These are phyloP conservation scores for Halictus rubicundus DNA, from an alignment of 1,140 invertebrate genomes.

Conservation along the genomic window DNA sequence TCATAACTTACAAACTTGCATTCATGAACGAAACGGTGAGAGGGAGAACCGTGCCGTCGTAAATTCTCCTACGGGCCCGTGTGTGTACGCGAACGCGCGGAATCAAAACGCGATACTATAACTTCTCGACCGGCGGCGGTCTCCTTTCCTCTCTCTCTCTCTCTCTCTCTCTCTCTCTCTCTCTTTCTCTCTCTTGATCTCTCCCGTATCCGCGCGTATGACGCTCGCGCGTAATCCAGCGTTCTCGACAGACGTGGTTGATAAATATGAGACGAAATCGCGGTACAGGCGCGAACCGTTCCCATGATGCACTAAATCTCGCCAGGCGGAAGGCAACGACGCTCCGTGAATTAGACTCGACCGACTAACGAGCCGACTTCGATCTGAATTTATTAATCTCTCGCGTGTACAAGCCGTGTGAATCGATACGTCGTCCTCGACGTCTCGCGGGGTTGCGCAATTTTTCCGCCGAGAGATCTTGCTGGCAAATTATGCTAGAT, in stretches of 20 bases:
- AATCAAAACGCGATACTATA: constrained; percentile 50
- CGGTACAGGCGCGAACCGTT: constrained; percentile 31
- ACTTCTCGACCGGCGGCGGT: constrained; percentile 4
- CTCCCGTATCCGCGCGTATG: neutral
- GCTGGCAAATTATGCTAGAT: too few relatives aligned
- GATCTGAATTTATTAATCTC: neutral
- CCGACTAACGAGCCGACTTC: neutral
- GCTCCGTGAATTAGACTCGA: neutral
- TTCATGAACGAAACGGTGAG: constrained; percentile 41
- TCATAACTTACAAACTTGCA: constrained; percentile 40
- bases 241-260: constrained; percentile 26
- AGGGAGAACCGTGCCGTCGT: constrained; percentile 33
- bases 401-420: too few relatives aligned
- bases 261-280: constrained; percentile 22
- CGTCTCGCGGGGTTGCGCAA: too few relatives aligned
- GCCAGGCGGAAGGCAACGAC: neutral
- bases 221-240: constrained; percentile 15
- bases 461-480: too few relatives aligned
- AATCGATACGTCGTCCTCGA: too few relatives aligned
- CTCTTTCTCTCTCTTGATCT: neutral
- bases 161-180: neutral
- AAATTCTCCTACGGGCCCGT: constrained; percentile 18
- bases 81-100: constrained; percentile 33
- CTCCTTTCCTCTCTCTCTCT: neutral
- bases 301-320: constrained; percentile 40